Evolutionary conservation across 2,888 invertebrate species (phyloP).

Genomic region (Bombylius discolor): DNA sequence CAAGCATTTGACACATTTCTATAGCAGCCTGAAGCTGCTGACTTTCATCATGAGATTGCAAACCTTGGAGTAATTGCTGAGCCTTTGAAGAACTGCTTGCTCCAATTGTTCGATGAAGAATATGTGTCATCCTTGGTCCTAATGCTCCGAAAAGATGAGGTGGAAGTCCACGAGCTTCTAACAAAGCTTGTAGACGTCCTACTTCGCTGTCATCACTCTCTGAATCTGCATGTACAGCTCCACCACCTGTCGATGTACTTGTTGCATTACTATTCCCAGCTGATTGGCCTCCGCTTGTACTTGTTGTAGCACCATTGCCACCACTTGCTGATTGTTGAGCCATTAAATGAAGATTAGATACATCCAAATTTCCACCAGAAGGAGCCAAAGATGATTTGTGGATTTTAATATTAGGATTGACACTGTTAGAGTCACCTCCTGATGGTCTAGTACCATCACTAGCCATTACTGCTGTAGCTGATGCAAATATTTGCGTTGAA

Average conservation of each 20-base stretch:
- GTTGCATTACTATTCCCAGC: slow-evolving; percentile 12
- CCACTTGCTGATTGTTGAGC: slow-evolving; percentile 32
- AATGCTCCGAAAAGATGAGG: slow-evolving; percentile 92
- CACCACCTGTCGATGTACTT: slow-evolving; percentile 12
- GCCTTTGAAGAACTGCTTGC: slow-evolving; percentile 79
- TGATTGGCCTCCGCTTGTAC: slow-evolving; percentile 4
- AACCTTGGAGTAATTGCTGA: slow-evolving; percentile 78
- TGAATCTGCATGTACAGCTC: slow-evolving; percentile 41
- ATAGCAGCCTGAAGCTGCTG: slow-evolving; percentile 93
- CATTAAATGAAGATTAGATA: slow-evolving; percentile 34
- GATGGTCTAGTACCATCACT: slow-evolving; percentile 21
- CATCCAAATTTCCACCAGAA: slow-evolving; percentile 28
- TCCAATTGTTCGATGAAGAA: slow-evolving; percentile 87
- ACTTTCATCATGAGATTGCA: slow-evolving; percentile 90
- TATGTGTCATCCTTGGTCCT: slow-evolving; percentile 92
- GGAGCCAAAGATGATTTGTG: slow-evolving; percentile 10
- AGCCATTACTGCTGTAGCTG: slow-evolving; percentile 15
- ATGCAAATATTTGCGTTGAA: slow-evolving; percentile 3
- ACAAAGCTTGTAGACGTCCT: slow-evolving; percentile 82
- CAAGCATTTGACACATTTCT: slow-evolving; percentile 96
- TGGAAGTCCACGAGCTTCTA: slow-evolving; percentile 91
- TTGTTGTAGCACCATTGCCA: neutral
- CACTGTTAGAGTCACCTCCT: slow-evolving; percentile 19
- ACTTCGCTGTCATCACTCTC: slow-evolving; percentile 91
- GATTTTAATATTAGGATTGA: slow-evolving; percentile 13